Percentiles rank a stretch among this genome's conserved stretches.
Conservation (phyloP, 2,888 invertebrate genomes). For the Drosophila stalkeri region DNA sequence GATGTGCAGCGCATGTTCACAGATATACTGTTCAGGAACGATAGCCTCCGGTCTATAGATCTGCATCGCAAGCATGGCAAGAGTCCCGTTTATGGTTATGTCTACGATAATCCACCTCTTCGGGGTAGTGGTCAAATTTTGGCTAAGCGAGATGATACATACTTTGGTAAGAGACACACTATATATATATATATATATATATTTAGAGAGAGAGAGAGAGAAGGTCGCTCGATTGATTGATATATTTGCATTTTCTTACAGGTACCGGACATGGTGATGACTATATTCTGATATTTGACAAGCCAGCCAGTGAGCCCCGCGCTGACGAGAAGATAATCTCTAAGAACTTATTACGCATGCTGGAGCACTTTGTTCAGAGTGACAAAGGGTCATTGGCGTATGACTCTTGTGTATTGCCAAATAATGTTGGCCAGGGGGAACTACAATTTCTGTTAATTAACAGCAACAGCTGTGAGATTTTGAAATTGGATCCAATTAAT, state of each 20-base stretch:
- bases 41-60: conserved; percentile 87
- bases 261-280: conserved; percentile 80
- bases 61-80: conserved; percentile 25
- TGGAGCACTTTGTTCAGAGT: conserved; percentile 62
- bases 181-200: background rate
- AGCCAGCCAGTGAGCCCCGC: conserved; percentile 7
- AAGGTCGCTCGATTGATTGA: background rate
- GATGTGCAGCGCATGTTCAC: conserved; percentile 86
- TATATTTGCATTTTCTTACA: conserved; percentile 16
- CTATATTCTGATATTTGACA: conserved; percentile 68
- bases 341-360: conserved; percentile 68
- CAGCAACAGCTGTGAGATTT: conserved; percentile 46
- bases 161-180: conserved; percentile 86
- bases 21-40: conserved; percentile 88
- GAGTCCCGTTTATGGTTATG: conserved; percentile 85
- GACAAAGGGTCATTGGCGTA: conserved; percentile 44
- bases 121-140: conserved; percentile 15
- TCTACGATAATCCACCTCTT: conserved; percentile 85
- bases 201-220: too few species aligned
- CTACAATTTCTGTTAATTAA: conserved; percentile 62
- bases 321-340: conserved; percentile 58
- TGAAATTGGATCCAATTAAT: background rate
- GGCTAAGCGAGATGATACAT: conserved; percentile 84
- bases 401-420: conserved; percentile 63
- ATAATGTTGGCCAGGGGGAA: conserved; percentile 52